Evolutionary conservation across 2,797 vertebrate genomes (phyloP).

Genomic region (Clangula hyemalis): DNA sequence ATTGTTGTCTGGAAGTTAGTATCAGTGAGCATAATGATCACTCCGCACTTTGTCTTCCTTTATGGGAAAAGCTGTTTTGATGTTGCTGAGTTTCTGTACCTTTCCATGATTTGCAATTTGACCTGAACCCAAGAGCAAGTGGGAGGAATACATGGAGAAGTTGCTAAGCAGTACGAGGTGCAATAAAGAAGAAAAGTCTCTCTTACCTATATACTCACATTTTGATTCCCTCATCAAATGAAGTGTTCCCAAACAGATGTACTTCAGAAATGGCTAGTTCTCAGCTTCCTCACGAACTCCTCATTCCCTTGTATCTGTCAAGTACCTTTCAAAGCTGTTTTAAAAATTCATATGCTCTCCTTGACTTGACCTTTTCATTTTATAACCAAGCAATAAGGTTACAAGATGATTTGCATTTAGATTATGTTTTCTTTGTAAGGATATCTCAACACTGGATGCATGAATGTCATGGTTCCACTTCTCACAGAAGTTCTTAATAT

Average conservation of each 20-base stretch:
- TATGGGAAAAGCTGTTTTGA: background rate
- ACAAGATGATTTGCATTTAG: conserved; percentile 48
- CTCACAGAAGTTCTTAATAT: conserved; percentile 10
- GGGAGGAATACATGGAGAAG: background rate
- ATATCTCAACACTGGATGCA: background rate
- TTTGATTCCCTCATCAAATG: background rate
- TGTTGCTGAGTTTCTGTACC: background rate
- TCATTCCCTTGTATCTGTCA: background rate
- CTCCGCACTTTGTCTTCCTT: background rate
- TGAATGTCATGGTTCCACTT: conserved; percentile 2
- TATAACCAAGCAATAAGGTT: background rate
- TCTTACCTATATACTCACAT: background rate
- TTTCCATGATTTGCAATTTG: background rate
- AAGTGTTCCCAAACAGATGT: background rate
- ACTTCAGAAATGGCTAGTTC: background rate
- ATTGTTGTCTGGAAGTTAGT: background rate
- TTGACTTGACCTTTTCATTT: background rate
- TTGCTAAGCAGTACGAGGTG: background rate
- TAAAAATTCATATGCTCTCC: background rate
- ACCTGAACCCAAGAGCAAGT: background rate
- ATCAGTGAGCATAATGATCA: background rate
- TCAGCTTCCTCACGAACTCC: background rate
- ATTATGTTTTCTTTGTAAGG: conserved; percentile 30
- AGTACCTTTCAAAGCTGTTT: background rate
- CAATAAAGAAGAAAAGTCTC: background rate